Evolutionary conservation across 1,140 invertebrate genomes (phyloP).

Genomic region (Drosophila insularis): DNA sequence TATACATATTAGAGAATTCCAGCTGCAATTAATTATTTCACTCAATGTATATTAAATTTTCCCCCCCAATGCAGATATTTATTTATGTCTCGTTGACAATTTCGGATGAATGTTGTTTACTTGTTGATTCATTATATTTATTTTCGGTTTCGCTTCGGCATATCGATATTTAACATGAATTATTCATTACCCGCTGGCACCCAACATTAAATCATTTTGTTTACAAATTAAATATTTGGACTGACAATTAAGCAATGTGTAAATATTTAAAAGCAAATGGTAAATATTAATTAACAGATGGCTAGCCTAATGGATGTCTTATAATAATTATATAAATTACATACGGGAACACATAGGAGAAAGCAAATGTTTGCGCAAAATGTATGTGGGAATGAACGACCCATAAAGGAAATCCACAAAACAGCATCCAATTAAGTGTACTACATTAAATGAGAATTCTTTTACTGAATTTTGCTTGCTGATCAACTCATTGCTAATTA

Average conservation of each 20-base stretch:
- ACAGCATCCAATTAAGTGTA: constrained; percentile 42
- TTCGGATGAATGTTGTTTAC: constrained; percentile 42
- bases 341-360: neutral
- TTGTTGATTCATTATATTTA: constrained; percentile 34
- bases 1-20: too few relatives aligned
- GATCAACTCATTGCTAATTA: constrained; percentile 38
- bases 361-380: constrained; percentile 12
- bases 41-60: neutral
- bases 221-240: constrained; percentile 57
- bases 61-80: neutral
- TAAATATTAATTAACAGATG: constrained; percentile 59
- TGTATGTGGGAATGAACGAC: constrained; percentile 34
- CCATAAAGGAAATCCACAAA: constrained; percentile 6
- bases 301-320: neutral
- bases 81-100: neutral
- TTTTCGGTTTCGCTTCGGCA: constrained; percentile 28
- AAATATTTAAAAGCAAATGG: constrained; percentile 51
- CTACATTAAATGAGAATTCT: constrained; percentile 38
- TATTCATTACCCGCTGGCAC: constrained; percentile 39
- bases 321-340: neutral
- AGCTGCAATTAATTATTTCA: neutral
- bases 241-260: constrained; percentile 55
- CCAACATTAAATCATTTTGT: constrained; percentile 32
- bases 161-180: constrained; percentile 50
- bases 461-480: constrained; percentile 8